Percentiles rank a stretch among this genome's conserved stretches.
phyloP scores from a whole-genome alignment of 92 coral and sea anemone genomes.

The Paramuricea clavata region DNA sequence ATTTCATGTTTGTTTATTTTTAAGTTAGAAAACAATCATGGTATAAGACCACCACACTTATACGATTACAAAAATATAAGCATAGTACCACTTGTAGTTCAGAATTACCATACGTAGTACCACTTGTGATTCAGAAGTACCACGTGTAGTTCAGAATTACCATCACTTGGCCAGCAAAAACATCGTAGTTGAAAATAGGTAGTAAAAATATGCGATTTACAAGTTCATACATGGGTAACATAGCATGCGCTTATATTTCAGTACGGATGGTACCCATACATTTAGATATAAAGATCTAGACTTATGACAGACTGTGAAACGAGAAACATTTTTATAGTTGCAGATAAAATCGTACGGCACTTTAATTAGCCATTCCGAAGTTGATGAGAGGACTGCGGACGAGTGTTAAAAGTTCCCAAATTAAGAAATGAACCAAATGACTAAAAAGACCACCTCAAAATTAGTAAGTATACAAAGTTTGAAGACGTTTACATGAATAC shows the following conservation, averaged over 20 bases:
- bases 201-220: neutral
- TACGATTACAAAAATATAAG: neutral
- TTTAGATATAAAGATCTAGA: no score
- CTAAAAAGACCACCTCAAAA: no score
- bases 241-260: neutral
- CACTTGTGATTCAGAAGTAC: neutral
- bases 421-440: no score
- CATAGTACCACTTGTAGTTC: neutral
- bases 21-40: slow-evolving; percentile 19
- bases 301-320: no score
- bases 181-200: neutral
- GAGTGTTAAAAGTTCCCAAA: no score
- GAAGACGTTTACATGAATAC: no score
- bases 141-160: neutral
- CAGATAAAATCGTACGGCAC: no score
- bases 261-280: no score
- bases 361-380: no score
- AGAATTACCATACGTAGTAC: neutral
- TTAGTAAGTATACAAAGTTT: no score
- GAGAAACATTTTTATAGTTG: no score
- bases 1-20: neutral
- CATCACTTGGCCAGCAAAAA: neutral
- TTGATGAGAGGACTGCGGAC: no score
- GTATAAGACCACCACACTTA: neutral
- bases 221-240: neutral